Evolutionary conservation across 1,140 invertebrate genomes (phyloP), one percentile per base, ranked within the genome.

Genomic region (Zelostemma sp.): DNA sequence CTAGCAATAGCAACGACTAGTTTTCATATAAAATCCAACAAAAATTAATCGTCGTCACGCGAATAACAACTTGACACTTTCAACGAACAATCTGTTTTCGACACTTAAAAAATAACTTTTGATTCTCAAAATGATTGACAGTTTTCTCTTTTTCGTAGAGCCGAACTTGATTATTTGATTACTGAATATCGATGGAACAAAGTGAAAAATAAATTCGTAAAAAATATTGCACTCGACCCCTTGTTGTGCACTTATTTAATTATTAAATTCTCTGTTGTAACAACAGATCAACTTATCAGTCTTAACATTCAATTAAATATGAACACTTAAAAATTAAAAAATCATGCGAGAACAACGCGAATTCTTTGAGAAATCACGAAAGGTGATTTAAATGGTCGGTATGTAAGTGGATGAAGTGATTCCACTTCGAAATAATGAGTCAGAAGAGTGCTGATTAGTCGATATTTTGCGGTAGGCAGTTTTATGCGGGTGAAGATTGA

Each of bases 401-500:
- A 82, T 79, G 45, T 83, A 84, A n/a, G 80, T 78, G 18, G 77
- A 76, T 1, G 82, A 78, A 6, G 80, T 55, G 18, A 80, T 74
- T 38, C 77, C 79, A 56, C 72, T 81, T 68, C 82, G 67, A 16
- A 81, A 54, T 17, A 84, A 61, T 3, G 89, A 89, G 70, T 91
- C 90, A 33, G 88, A 88, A 2, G 90, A 86, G 14, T 89, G 88
- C 2, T 88, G 86, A 15, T 85, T 88, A 21, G 87, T 81, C 1
- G 89, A 88, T 1, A 87, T 85, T 53, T 90, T 87, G 21, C 89
- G 86, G 28, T 78, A 79, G 1, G 72, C 72, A 14, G 80, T 79
- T 54, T 83, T 82, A 25, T 86, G 86, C 5, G 91, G 91, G 74
- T 92, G 90, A 1, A 93, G 85, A 75, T 93, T 93, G 12, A 93